phyloP scores from a whole-genome alignment of 2,113 vertebrate species.

The Lampris incognitus region DNA sequence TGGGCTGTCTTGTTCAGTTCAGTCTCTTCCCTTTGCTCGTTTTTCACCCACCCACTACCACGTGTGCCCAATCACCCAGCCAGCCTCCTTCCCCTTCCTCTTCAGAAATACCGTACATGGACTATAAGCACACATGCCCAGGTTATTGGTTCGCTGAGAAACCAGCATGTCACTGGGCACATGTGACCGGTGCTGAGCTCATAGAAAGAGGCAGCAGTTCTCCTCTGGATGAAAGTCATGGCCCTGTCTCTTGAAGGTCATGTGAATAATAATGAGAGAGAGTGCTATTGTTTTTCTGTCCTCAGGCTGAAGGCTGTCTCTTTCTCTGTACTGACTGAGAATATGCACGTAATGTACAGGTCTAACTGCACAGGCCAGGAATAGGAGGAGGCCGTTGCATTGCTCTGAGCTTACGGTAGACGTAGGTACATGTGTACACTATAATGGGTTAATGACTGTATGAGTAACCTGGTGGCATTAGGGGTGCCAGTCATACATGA shows the following conservation, averaged over 20 bases:
- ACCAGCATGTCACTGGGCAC: constrained; percentile 46
- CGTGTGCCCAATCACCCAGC: constrained; percentile 44
- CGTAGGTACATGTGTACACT: background rate
- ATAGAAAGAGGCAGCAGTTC: constrained; percentile 18
- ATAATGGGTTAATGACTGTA: background rate
- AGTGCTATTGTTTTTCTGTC: constrained; percentile 32
- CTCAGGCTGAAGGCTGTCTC: constrained; percentile 11
- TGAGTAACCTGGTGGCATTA: constrained; percentile 9
- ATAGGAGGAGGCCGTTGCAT: background rate
- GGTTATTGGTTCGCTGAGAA: constrained; percentile 49
- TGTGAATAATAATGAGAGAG: constrained; percentile 48
- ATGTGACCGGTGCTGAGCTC: constrained; percentile 32
- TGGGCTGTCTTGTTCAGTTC: constrained; percentile 36
- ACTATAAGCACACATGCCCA: constrained; percentile 41
- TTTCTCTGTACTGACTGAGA: constrained; percentile 8
- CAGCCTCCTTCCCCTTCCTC: constrained; percentile 11
- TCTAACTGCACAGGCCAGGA: background rate
- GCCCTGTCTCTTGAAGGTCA: constrained; percentile 67
- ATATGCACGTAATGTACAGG: background rate
- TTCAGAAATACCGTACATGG: constrained; percentile 54
- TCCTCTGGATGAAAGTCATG: constrained; percentile 41
- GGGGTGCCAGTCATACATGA: background rate
- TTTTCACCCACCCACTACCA: constrained; percentile 70
- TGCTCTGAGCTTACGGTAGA: background rate
- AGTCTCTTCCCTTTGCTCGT: constrained; percentile 50